Conservation (phyloP, 2,888 invertebrate species). For the Ectobius pallidus region DNA sequence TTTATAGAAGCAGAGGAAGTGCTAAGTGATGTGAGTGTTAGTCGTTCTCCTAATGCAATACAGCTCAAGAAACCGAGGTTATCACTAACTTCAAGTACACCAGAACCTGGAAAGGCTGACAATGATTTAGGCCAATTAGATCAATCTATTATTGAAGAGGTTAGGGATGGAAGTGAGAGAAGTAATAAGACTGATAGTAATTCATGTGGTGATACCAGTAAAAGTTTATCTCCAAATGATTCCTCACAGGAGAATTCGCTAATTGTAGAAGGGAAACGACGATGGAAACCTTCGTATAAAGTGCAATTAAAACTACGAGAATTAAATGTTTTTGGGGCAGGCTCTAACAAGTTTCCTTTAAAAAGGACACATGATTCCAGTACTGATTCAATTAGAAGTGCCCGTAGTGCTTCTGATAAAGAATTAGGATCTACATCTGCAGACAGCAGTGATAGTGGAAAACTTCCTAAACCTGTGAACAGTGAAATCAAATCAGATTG, state of each 20-base stretch:
- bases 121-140: neutral
- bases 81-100: conserved; percentile 13
- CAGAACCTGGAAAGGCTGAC: conserved; percentile 7
- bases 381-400: conserved; percentile 32
- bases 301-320: conserved; percentile 39
- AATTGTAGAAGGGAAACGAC: conserved; percentile 39
- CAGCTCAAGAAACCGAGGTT: conserved; percentile 38
- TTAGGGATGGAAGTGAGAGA: neutral
- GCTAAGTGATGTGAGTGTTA: conserved; percentile 30
- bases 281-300: conserved; percentile 42
- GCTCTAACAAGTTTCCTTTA: conserved; percentile 36
- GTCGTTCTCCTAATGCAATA: conserved; percentile 12
- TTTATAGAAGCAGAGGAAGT: conserved; percentile 72
- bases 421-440: neutral
- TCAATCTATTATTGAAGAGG: neutral
- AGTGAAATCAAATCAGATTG: conserved; percentile 6
- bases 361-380: conserved; percentile 32
- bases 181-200: conserved; percentile 12
- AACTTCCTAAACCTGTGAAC: neutral
- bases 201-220: conserved; percentile 9
- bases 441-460: conserved; percentile 4
- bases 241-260: conserved; percentile 21
- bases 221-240: conserved; percentile 6
- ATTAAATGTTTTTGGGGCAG: conserved; percentile 42
- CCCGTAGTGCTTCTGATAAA: conserved; percentile 22